phyloP scores from a whole-genome alignment of 2,113 vertebrate species.

The Zeus faber region DNA sequence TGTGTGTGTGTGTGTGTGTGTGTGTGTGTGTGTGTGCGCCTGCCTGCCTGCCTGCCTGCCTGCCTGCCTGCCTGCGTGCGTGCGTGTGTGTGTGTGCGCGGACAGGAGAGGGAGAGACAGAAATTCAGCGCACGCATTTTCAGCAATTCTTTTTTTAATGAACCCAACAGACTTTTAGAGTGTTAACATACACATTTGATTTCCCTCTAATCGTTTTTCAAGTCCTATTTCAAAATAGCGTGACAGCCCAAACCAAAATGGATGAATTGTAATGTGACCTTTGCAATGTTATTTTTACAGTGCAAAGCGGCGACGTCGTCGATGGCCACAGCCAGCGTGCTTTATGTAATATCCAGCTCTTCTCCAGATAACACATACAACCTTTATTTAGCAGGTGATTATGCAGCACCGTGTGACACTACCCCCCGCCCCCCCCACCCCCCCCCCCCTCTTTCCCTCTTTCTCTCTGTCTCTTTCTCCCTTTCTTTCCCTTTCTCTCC shows the following conservation, averaged over 20 bases:
- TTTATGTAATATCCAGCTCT: slow-evolving; percentile 23
- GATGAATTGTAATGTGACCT: too few species aligned
- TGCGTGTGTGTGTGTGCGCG: slow-evolving; percentile 11
- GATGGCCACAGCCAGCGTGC: not conserved
- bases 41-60: too few species aligned
- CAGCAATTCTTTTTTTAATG: too few species aligned
- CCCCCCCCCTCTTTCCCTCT: slow-evolving; percentile 14
- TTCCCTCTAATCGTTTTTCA: too few species aligned
- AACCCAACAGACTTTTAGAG: too few species aligned
- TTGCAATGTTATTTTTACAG: too few species aligned
- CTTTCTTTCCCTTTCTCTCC: slow-evolving; percentile 22
- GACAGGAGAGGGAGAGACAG: too few species aligned
- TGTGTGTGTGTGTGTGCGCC: slow-evolving; percentile 17
- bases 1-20: slow-evolving; percentile 5
- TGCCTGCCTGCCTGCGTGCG: too few species aligned
- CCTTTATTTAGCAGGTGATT: slow-evolving; percentile 58
- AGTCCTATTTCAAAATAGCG: too few species aligned
- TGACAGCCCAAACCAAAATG: too few species aligned
- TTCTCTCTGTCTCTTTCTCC: slow-evolving; percentile 25
- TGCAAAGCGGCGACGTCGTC: too few species aligned
- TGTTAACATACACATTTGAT: too few species aligned
- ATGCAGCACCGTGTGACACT: slow-evolving; percentile 38
- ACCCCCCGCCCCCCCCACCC: slow-evolving; percentile 2
- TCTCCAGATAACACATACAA: slow-evolving; percentile 28
- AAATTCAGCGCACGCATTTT: not conserved